Conservation (phyloP, 1,140 invertebrate genomes). For the Dendroctonus ponderosae region DNA sequence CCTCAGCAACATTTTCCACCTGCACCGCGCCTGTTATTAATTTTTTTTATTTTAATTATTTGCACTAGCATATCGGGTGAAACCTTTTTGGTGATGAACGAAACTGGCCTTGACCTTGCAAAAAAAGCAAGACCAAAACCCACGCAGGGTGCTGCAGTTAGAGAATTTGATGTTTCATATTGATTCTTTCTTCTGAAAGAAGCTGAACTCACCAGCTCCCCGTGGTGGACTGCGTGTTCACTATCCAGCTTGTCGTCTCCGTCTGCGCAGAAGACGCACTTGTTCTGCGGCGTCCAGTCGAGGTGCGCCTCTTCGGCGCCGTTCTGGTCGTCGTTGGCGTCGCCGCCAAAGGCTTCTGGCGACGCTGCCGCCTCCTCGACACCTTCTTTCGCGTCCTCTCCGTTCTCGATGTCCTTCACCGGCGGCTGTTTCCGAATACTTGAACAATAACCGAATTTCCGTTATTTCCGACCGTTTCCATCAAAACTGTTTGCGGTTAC, state of each 20-base stretch:
- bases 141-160: no score
- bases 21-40: no score
- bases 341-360: conserved; percentile 43
- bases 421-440: conserved; percentile 23
- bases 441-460: neutral
- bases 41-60: no score
- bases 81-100: no score
- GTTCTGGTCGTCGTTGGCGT: conserved; percentile 41
- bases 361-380: conserved; percentile 23
- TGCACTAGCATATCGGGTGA: no score
- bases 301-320: conserved; percentile 43
- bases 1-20: no score
- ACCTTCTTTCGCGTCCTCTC: conserved; percentile 13
- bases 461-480: neutral
- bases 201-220: conserved; percentile 55
- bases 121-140: no score
- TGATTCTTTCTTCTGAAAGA: no score
- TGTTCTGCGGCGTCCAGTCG: conserved; percentile 82
- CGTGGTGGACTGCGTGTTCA: conserved; percentile 60
- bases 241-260: conserved; percentile 70
- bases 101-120: no score
- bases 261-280: conserved; percentile 77
- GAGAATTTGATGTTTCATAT: no score
- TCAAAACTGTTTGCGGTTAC: conserved; percentile 8
- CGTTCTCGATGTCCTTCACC: conserved; percentile 16